A percentile compares a stretch with the other conserved stretches of the same genome.
Evolutionary conservation across 2,888 invertebrate genomes (phyloP).

Genomic region (Anticlea derivata): DNA sequence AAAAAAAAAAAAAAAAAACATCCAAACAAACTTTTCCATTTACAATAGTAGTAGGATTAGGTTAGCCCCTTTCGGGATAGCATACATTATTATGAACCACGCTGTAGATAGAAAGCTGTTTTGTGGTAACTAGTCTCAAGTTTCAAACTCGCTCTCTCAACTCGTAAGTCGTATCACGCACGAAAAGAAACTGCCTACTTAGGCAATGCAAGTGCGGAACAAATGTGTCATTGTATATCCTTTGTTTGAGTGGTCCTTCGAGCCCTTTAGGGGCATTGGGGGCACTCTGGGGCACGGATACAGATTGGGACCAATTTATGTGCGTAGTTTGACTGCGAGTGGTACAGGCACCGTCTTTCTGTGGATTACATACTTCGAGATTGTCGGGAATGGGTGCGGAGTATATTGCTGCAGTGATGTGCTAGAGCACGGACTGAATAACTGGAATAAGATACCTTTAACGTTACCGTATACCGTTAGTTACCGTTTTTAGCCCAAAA

Average conservation of each 20-base stretch:
- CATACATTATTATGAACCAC: too few species aligned
- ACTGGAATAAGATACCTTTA: too few species aligned
- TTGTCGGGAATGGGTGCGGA: slow-evolving; percentile 45
- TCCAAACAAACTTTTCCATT: too few species aligned
- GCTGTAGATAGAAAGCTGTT: too few species aligned
- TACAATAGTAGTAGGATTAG: too few species aligned
- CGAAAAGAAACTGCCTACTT: slow-evolving; percentile 1
- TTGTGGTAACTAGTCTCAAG: too few species aligned
- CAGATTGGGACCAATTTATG: slow-evolving; percentile 60
- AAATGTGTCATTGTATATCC: slow-evolving; percentile 25
- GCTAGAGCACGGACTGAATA: too few species aligned
- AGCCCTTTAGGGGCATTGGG: slow-evolving; percentile 14
- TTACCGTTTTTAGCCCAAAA: too few species aligned
- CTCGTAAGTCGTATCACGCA: slow-evolving; percentile 10
- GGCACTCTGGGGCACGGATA: slow-evolving; percentile 31
- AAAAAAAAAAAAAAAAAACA: too few species aligned
- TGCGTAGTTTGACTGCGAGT: slow-evolving; percentile 26
- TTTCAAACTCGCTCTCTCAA: background rate
- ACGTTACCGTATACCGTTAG: too few species aligned
- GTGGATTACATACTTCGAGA: slow-evolving; percentile 53
- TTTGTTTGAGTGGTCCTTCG: slow-evolving; percentile 27
- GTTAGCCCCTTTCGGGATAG: too few species aligned
- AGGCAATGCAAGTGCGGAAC: slow-evolving; percentile 11
- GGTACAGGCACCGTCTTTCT: slow-evolving; percentile 45
- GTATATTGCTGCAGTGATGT: slow-evolving; percentile 45